Evolutionary conservation across 1,140 invertebrate genomes (phyloP).

Genomic region (Drosophila baimaii): DNA sequence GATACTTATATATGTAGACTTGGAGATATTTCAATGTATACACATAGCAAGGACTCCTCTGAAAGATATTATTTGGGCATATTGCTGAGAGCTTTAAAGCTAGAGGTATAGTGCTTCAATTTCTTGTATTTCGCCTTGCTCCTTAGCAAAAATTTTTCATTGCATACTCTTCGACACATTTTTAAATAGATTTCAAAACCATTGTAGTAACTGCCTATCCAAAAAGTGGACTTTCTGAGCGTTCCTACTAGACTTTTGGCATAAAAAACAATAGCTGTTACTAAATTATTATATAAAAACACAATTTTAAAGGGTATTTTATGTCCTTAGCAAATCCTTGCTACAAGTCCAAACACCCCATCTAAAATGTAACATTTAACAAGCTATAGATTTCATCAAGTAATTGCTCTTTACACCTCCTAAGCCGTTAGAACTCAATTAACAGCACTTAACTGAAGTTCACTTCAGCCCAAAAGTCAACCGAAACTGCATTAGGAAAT

Average conservation of each 20-base stretch:
- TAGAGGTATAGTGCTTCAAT: too few species aligned
- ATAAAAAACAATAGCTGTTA: neutral
- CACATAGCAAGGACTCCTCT: too few species aligned
- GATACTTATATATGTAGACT: too few species aligned
- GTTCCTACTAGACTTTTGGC: neutral
- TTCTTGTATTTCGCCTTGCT: too few species aligned
- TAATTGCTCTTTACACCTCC: neutral
- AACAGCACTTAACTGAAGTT: neutral
- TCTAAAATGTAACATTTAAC: too few species aligned
- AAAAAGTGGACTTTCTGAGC: rapidly evolving
- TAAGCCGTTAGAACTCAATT: neutral
- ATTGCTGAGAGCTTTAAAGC: too few species aligned
- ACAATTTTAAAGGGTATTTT: neutral
- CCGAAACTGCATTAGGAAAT: neutral
- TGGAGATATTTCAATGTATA: neutral
- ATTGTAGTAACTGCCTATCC: neutral
- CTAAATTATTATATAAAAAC: neutral
- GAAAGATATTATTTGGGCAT: neutral
- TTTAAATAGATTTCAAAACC: neutral
- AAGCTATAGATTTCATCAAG: neutral
- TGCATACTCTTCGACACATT: neutral
- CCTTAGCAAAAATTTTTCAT: too few species aligned
- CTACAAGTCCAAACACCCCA: neutral
- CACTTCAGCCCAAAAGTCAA: neutral
- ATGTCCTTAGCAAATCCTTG: neutral